A percentile compares a stretch with the other conserved stretches of the same genome.
These are phyloP conservation scores for Leistus spinibarbis DNA, from an alignment of 2,888 invertebrate species.

Conservation along the genomic window DNA sequence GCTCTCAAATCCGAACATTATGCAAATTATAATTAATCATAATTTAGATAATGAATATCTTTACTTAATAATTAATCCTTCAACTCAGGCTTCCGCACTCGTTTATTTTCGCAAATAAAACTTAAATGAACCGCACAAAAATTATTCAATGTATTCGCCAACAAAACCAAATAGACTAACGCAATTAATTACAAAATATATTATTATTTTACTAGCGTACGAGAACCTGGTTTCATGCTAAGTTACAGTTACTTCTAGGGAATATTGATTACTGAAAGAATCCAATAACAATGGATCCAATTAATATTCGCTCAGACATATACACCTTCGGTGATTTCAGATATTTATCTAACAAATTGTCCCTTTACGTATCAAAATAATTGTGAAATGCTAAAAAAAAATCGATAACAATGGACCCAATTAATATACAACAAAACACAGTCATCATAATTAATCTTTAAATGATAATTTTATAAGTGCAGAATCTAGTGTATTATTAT, in stretches of 20 bases:
- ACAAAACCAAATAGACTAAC: background rate
- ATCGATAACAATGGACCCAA: conserved; percentile 19
- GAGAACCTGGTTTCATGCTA: background rate
- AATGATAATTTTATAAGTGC: background rate
- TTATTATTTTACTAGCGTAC: background rate
- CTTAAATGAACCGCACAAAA: background rate
- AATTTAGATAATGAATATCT: background rate
- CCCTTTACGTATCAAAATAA: too few species aligned
- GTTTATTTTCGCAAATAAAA: conserved; percentile 1
- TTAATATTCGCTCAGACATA: background rate
- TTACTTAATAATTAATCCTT: background rate
- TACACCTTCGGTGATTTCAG: background rate
- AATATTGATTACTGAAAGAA: background rate
- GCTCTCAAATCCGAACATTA: background rate
- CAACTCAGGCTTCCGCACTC: background rate
- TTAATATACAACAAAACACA: conserved; percentile 4
- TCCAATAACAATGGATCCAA: background rate
- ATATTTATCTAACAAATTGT: too few species aligned
- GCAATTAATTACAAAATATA: background rate
- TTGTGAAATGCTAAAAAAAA: too few species aligned
- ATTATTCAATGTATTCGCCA: background rate
- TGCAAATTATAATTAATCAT: background rate
- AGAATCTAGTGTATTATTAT: background rate
- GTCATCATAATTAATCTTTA: background rate
- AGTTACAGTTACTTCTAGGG: background rate